Conservation (phyloP, 1,140 invertebrate genomes). For the Calliphora vicina region DNA sequence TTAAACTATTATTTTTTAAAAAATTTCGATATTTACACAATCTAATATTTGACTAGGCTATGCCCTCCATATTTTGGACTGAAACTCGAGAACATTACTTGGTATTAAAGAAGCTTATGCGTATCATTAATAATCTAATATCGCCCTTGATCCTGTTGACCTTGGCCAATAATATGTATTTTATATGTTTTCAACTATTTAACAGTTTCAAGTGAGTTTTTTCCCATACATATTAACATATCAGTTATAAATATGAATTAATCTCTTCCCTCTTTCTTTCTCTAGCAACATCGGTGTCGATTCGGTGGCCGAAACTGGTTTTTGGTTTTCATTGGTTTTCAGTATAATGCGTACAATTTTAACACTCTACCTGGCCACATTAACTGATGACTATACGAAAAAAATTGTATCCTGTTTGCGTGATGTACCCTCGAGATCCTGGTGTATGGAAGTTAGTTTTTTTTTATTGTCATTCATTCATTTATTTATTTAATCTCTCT, state of each 20-base stretch:
- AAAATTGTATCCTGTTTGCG: conserved; percentile 67
- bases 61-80: conserved; percentile 69
- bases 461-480: not conserved
- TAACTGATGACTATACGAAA: conserved; percentile 70
- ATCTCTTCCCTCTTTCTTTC: not conserved
- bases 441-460: conserved; percentile 66
- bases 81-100: conserved; percentile 66
- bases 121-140: conserved; percentile 68
- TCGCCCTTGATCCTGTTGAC: conserved; percentile 51
- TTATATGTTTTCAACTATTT: conserved; percentile 60
- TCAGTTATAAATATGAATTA: not conserved
- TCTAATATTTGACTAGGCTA: conserved; percentile 58
- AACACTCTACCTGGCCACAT: conserved; percentile 69
- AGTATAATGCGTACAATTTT: conserved; percentile 67
- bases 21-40: no score
- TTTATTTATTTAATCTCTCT: no score
- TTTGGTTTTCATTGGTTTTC: conserved; percentile 71
- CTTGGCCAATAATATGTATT: conserved; percentile 59
- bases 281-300: conserved; percentile 58
- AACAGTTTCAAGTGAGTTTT: conserved; percentile 55
- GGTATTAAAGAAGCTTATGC: conserved; percentile 73
- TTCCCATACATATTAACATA: not conserved
- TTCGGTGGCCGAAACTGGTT: conserved; percentile 65
- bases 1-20: no score
- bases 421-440: conserved; percentile 67